phyloP scores from a whole-genome alignment of 2,888 invertebrate species.

The Hydrotaea cyrtoneurina region DNA sequence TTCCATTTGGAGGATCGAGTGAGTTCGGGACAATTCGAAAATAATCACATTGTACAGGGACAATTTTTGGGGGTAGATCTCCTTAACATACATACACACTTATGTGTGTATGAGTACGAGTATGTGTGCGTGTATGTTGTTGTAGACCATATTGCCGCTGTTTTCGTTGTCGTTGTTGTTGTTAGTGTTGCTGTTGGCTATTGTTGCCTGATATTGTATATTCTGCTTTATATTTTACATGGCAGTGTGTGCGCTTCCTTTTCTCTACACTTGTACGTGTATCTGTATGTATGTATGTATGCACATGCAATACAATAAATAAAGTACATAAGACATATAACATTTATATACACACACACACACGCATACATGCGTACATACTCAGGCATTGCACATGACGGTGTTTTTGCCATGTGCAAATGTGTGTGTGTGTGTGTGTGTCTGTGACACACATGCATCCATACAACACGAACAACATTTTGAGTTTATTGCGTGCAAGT shows the following conservation, averaged over 20 bases:
- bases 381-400: slow-evolving; percentile 17
- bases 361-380: background rate
- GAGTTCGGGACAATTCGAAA: too few relatives aligned
- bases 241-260: slow-evolving; percentile 4
- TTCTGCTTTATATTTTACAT: too few relatives aligned
- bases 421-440: background rate
- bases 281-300: too few relatives aligned
- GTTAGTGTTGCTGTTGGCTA: slow-evolving; percentile 20
- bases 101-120: background rate
- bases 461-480: too few relatives aligned
- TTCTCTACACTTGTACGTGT: background rate
- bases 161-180: background rate
- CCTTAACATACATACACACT: too few relatives aligned
- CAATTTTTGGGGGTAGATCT: too few relatives aligned
- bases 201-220: slow-evolving; percentile 19
- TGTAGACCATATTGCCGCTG: background rate
- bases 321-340: slow-evolving; percentile 26
- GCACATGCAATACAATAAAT: slow-evolving; percentile 18
- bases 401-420: background rate
- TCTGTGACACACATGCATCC: slow-evolving; percentile 9
- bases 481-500: slow-evolving; percentile 41
- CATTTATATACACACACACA: background rate
- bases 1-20: too few relatives aligned
- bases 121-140: background rate
- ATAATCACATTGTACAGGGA: too few relatives aligned